Conservation (phyloP, 2,888 invertebrate genomes). For the Epicampocera succincta region DNA sequence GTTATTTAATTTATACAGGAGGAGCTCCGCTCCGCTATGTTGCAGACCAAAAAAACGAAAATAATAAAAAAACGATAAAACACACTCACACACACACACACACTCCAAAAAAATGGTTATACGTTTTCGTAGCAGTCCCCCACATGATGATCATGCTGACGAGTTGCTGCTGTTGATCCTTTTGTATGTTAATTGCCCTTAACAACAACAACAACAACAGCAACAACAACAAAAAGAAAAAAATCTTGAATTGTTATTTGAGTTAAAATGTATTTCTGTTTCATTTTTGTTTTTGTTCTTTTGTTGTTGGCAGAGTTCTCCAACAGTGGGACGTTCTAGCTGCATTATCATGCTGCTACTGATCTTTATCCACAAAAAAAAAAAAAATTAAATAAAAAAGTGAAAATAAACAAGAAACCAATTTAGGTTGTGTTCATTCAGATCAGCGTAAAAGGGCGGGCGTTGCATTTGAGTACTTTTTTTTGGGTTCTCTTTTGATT, state of each 20-base stretch:
- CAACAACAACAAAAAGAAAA: neutral
- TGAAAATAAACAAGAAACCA: too few species aligned
- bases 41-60: neutral
- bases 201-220: conserved; percentile 7
- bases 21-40: conserved; percentile 65
- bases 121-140: conserved; percentile 17
- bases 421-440: neutral
- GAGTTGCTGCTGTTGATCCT: conserved; percentile 72
- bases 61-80: neutral
- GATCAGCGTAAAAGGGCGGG: conserved; percentile 62
- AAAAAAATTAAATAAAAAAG: too few species aligned
- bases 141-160: conserved; percentile 20
- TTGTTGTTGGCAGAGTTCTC: conserved; percentile 6
- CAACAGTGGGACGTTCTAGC: conserved; percentile 55
- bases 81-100: neutral
- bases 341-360: conserved; percentile 65
- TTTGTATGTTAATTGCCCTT: conserved; percentile 79
- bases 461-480: conserved; percentile 49
- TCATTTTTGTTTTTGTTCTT: conserved; percentile 8
- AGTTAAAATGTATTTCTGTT: conserved; percentile 56
- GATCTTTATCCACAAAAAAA: conserved; percentile 53
- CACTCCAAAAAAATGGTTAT: neutral
- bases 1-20: conserved; percentile 69
- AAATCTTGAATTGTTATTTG: conserved; percentile 25
- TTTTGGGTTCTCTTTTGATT: neutral